Evolutionary conservation across 2,888 invertebrate genomes (phyloP), one percentile per base, ranked within the genome.

Genomic region (Mechanitis messenoides): DNA sequence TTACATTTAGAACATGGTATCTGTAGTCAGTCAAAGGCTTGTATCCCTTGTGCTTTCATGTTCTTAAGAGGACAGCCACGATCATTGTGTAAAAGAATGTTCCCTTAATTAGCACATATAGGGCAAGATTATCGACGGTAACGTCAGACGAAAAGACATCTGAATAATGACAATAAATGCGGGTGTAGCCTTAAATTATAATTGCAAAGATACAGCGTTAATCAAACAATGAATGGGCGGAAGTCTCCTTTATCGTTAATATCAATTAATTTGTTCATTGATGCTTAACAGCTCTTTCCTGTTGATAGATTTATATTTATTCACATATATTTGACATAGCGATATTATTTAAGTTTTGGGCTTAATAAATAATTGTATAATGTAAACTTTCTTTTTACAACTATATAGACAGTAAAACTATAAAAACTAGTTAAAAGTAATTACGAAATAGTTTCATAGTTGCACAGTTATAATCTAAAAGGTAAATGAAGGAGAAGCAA

Each of bases 71-170:
- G 86, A 87, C 87, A 86, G 84, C 78, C 82, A 75, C 73, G 81
- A 82, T 86, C 87, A 88, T 87, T 88, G 88, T 88, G 78, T 78
- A 80, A 73, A 74, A 66, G 76, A 72, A 80, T 77, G 78, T 79
- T 77, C 80, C 78, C 81, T 85, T 89, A 89, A 89, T 89, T 88
- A 88, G 87, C 84, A 84, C 87, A 85, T 85, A 85, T 79, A 84
- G 79, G 79, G 77, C 81, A 77, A 85, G 84, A 84, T 85, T 85
- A 86, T 84, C 87, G 76, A 77, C 70, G 78, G 76, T 77, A 74
- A 75, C 74, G 83, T 85, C 85, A 80, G 71, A 71, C 67, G 69
- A 70, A 70, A 71, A 71, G 84, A 87, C 85, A 83, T 75, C 82
- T 85, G 85, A 85, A 87, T 87, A 85, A 87, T 85, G 84, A 79